Percentiles rank a stretch among this genome's conserved stretches.
phyloP scores from a whole-genome alignment of 2,888 invertebrate species.

The Ceraclea dissimilis region DNA sequence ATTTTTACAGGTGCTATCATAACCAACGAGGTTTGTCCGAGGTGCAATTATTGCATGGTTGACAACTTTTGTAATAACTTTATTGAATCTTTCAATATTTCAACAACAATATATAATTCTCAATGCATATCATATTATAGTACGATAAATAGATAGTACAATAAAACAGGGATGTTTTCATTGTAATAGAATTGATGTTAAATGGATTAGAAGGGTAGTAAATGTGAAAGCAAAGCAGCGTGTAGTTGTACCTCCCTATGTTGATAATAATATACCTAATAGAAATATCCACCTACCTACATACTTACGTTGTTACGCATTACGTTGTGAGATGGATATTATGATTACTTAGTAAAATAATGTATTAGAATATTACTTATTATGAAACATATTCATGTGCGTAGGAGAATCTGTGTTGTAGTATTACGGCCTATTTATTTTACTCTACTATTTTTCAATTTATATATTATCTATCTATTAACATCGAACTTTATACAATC shows the following conservation, averaged over 20 bases:
- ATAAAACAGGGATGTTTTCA: neutral
- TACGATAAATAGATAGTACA: neutral
- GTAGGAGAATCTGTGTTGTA: neutral
- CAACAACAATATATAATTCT: neutral
- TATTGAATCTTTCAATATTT: too few relatives aligned
- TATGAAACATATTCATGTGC: neutral
- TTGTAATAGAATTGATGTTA: neutral
- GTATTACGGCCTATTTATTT: neutral
- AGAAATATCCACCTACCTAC: too few relatives aligned
- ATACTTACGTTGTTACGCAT: neutral
- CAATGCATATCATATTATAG: neutral
- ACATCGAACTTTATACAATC: too few relatives aligned
- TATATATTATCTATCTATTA: neutral
- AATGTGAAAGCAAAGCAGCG: neutral
- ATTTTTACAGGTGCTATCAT: too few relatives aligned
- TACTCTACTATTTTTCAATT: neutral
- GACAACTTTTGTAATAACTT: too few relatives aligned
- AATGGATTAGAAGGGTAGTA: neutral
- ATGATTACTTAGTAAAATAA: neutral
- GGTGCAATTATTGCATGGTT: too few relatives aligned
- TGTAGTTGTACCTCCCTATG: neutral
- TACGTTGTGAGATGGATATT: neutral
- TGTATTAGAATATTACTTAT: too few relatives aligned
- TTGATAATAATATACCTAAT: too few relatives aligned
- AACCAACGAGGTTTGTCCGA: too few relatives aligned